A percentile compares a stretch with the other conserved stretches of the same genome.
These are phyloP conservation scores for Barnardius zonarius DNA, from an alignment of 2,113 vertebrate genomes.

Conservation along the genomic window DNA sequence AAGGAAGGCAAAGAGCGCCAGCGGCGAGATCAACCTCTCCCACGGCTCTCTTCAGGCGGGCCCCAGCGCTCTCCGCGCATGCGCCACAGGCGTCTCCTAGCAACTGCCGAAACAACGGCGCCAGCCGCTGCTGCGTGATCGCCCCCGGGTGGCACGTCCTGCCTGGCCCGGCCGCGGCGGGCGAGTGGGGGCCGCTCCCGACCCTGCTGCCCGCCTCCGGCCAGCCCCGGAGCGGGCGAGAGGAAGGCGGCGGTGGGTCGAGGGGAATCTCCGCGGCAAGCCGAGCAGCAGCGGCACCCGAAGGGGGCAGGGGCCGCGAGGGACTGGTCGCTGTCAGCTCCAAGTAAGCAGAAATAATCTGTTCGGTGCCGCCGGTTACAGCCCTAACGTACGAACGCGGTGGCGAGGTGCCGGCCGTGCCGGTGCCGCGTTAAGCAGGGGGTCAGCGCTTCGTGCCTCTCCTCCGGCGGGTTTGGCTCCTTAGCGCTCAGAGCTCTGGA, in stretches of 20 bases:
- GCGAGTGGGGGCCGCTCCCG: too few relatives aligned
- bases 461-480: neutral
- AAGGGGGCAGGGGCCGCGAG: neutral
- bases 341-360: neutral
- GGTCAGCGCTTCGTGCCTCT: neutral
- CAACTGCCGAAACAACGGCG: neutral
- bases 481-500: accelerated
- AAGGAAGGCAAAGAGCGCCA: accelerated
- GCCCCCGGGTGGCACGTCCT: neutral
- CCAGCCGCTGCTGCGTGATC: neutral
- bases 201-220: neutral
- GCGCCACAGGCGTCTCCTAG: neutral
- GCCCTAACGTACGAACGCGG: accelerated
- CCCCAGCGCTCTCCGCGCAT: neutral
- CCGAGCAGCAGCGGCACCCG: accelerated
- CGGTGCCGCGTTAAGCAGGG: neutral
- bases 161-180: too few relatives aligned
- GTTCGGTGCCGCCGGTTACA: neutral
- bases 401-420: neutral
- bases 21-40: too few relatives aligned
- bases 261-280: neutral
- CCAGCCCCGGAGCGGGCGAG: neutral
- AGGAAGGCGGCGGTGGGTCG: neutral
- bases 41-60: neutral
- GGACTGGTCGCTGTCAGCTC: neutral